A percentile compares a stretch with the other conserved stretches of the same genome.
These are phyloP conservation scores for Venturia canescens DNA, from an alignment of 1,140 invertebrate genomes.

Conservation along the genomic window DNA sequence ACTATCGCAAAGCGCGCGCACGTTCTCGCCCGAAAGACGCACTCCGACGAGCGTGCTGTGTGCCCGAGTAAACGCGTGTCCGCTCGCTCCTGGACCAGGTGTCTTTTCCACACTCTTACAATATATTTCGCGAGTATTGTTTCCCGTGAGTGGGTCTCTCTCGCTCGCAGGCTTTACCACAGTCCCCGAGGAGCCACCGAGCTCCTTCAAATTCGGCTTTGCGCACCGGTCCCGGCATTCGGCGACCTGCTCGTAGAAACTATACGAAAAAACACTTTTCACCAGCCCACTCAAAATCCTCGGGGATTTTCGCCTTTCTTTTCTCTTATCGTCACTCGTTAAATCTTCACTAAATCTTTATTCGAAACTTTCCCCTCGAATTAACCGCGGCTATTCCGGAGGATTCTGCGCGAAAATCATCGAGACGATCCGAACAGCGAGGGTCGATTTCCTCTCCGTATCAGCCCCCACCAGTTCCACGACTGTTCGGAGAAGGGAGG, in stretches of 20 bases:
- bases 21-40: constrained; percentile 9
- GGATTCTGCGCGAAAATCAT: neutral
- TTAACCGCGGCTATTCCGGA: too few species aligned
- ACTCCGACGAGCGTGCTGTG: constrained; percentile 46
- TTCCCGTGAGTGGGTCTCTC: constrained; percentile 35
- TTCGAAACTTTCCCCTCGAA: too few species aligned
- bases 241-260: too few species aligned
- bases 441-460: constrained; percentile 14
- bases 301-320: too few species aligned
- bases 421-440: neutral
- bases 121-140: constrained; percentile 18
- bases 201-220: too few species aligned
- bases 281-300: too few species aligned
- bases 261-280: too few species aligned
- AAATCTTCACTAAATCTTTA: too few species aligned
- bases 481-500: neutral
- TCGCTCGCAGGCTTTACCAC: constrained; percentile 43
- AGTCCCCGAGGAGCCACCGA: neutral
- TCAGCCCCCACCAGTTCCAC: neutral
- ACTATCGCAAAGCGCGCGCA: constrained; percentile 32
- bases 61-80: constrained; percentile 33
- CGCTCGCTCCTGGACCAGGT: constrained; percentile 49
- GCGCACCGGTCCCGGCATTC: too few species aligned
- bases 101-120: constrained; percentile 7
- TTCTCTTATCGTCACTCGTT: too few species aligned